Evolutionary conservation across 2,113 vertebrate species (phyloP).

Genomic region (Turnix velox): DNA sequence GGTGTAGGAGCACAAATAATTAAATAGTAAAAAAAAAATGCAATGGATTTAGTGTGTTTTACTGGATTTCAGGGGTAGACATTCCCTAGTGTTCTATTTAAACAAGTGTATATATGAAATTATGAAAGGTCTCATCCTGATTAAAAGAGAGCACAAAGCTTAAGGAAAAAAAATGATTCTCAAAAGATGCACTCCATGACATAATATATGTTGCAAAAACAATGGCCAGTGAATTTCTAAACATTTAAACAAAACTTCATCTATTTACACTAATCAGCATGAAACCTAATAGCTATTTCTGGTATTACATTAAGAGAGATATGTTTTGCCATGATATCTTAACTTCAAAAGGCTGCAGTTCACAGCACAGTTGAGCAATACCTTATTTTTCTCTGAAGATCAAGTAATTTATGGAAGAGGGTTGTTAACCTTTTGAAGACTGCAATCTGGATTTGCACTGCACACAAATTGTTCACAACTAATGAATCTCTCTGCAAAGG

Average conservation of each 20-base stretch:
- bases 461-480: background rate
- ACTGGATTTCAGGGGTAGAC: background rate
- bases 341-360: background rate
- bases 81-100: background rate
- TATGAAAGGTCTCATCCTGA: background rate
- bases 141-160: background rate
- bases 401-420: background rate
- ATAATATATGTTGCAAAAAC: background rate
- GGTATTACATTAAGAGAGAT: background rate
- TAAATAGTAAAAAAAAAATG: background rate
- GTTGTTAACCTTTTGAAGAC: background rate
- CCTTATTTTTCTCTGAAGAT: background rate
- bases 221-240: background rate
- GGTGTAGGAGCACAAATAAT: background rate
- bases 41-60: background rate
- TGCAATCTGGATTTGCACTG: background rate
- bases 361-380: background rate
- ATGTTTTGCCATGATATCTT: background rate
- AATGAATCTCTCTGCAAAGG: background rate
- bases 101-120: slow-evolving; percentile 1
- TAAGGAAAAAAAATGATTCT: background rate
- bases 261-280: background rate
- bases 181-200: background rate
- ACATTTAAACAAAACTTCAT: background rate
- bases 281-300: background rate